Conservation (phyloP, 2,888 invertebrate species). For the Thecophora atra region DNA sequence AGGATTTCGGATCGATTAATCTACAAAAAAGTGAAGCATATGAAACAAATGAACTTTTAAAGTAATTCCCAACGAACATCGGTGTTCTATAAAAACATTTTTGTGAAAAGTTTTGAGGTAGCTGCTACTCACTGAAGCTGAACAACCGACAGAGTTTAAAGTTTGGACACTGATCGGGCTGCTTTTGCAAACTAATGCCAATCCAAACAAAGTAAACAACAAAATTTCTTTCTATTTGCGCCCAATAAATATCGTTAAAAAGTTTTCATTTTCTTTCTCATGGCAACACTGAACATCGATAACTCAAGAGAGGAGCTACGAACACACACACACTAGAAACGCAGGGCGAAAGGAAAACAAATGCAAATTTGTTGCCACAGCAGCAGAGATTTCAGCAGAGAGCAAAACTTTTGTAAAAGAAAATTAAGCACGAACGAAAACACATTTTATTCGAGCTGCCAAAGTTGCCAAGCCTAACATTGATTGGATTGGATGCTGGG, state of each 20-base stretch:
- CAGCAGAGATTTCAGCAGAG: constrained; percentile 5
- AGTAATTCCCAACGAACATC: no score
- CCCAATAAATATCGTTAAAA: constrained; percentile 16
- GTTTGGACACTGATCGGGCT: not conserved
- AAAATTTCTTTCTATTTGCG: not conserved
- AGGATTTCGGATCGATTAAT: not conserved
- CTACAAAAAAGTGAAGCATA: no score
- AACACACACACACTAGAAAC: not conserved
- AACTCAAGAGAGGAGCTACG: not conserved
- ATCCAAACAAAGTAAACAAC: no score
- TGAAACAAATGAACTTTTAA: no score
- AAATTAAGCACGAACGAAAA: constrained; percentile 1
- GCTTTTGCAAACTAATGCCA: not conserved
- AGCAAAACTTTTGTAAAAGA: not conserved
- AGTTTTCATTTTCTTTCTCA: constrained; percentile 1
- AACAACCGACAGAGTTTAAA: not conserved
- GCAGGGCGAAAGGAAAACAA: not conserved
- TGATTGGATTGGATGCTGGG: not conserved
- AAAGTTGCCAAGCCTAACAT: no score
- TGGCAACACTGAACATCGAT: constrained; percentile 6
- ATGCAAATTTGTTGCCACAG: constrained; percentile 20
- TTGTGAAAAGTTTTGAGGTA: not conserved
- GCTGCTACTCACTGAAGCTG: not conserved
- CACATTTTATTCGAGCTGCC: no score
- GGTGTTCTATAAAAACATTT: not conserved